These are phyloP conservation scores for Carcharodon carcharias DNA, from an alignment of 2,797 vertebrate genomes.

Conservation along the genomic window DNA sequence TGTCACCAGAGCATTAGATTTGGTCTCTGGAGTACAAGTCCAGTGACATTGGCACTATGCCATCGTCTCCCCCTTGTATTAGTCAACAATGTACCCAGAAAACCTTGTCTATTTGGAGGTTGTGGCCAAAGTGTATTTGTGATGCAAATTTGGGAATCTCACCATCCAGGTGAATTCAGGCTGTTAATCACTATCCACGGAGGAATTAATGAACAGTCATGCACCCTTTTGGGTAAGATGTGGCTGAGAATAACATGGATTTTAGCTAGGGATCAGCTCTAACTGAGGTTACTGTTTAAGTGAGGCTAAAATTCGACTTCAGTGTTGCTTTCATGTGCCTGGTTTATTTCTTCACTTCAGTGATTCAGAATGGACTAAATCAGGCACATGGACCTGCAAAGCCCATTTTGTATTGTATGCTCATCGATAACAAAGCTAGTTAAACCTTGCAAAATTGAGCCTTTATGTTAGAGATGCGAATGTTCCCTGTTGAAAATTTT, in stretches of 20 bases:
- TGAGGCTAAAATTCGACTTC: not conserved
- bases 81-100: not conserved
- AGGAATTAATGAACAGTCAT: not conserved
- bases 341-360: not conserved
- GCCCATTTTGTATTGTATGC: not conserved
- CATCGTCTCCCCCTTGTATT: not conserved
- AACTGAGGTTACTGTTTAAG: not conserved
- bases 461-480: not conserved
- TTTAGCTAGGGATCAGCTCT: not conserved
- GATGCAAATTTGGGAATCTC: not conserved
- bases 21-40: too few relatives aligned
- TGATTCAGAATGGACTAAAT: not conserved
- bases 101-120: not conserved
- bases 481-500: not conserved
- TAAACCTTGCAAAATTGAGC: not conserved
- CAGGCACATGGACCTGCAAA: not conserved
- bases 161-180: not conserved
- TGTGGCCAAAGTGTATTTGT: not conserved
- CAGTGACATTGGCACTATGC: too few relatives aligned
- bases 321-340: not conserved
- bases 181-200: not conserved
- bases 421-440: not conserved
- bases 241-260: not conserved
- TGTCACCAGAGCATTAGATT: too few relatives aligned
- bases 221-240: not conserved